phyloP scores from a whole-genome alignment of 2,888 invertebrate genomes.

The Tortrix viridana region DNA sequence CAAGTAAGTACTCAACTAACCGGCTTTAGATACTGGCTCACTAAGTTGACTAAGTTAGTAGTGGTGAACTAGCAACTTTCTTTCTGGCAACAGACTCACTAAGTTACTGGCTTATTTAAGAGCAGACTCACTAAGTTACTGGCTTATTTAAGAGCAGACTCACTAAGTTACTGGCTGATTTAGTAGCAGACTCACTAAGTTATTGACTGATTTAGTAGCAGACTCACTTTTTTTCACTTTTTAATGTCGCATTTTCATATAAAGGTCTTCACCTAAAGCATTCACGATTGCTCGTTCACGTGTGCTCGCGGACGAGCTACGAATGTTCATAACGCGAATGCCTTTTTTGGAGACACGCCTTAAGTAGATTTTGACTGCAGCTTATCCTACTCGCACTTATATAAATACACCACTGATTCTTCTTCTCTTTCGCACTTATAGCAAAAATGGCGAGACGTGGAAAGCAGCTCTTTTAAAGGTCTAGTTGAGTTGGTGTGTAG shows the following conservation, averaged over 20 bases:
- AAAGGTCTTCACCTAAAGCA: too few relatives aligned
- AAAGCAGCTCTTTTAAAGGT: constrained; percentile 68
- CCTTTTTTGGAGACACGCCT: too few relatives aligned
- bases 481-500: constrained; percentile 61
- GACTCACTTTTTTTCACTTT: neutral
- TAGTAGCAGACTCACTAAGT: too few relatives aligned
- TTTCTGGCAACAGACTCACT: too few relatives aligned
- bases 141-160: neutral
- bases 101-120: neutral
- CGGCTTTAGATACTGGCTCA: neutral
- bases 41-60: neutral
- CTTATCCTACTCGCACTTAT: constrained; percentile 1
- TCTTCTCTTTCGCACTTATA: constrained; percentile 51
- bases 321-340: too few relatives aligned
- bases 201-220: neutral
- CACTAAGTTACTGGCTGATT: neutral
- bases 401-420: constrained; percentile 33
- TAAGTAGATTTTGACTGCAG: too few relatives aligned
- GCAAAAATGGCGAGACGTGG: constrained; percentile 67
- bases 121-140: neutral
- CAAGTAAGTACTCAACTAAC: constrained; percentile 56
- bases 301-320: too few relatives aligned
- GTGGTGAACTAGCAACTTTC: too few relatives aligned
- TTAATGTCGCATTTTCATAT: too few relatives aligned
- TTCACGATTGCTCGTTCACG: too few relatives aligned